Evolutionary conservation across 2,797 vertebrate species (phyloP).

Genomic region (Microhierax caerulescens): DNA sequence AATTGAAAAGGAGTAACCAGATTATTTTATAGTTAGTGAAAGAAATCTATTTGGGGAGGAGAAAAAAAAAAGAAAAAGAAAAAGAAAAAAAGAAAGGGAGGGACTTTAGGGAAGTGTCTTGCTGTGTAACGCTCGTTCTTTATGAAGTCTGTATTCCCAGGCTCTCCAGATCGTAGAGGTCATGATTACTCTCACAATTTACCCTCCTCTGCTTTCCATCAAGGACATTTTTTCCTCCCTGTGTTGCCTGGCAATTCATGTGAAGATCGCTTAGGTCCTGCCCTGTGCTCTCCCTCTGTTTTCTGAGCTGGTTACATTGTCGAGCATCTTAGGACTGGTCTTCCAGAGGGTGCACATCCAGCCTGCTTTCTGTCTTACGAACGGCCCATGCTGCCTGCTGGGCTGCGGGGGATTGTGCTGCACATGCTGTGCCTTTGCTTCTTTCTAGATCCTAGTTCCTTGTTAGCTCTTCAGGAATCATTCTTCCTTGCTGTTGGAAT

Average conservation of each 20-base stretch:
- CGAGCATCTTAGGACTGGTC: neutral
- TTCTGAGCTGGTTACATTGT: neutral
- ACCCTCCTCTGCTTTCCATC: neutral
- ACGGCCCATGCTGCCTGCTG: rapidly evolving
- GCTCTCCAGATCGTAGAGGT: neutral
- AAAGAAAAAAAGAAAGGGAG: neutral
- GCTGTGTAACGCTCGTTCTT: neutral
- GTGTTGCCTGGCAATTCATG: conserved; percentile 35
- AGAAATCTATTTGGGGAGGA: rapidly evolving
- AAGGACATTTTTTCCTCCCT: neutral
- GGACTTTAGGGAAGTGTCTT: neutral
- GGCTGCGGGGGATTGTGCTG: neutral
- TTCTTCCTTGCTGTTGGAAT: neutral
- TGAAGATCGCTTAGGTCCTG: neutral
- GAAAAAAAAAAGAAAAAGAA: neutral
- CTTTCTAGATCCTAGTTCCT: neutral
- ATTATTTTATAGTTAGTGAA: neutral
- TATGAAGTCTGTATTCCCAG: conserved; percentile 12
- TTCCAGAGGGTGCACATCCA: neutral
- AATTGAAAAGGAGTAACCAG: neutral
- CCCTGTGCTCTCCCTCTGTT: neutral
- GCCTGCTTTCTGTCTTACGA: neutral
- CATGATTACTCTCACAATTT: neutral
- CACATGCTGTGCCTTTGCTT: neutral
- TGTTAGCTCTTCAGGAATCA: neutral